A percentile compares a stretch with the other conserved stretches of the same genome.
These are phyloP conservation scores for Oenanthe melanoleuca DNA, from an alignment of 2,113 vertebrate species.

Conservation along the genomic window DNA sequence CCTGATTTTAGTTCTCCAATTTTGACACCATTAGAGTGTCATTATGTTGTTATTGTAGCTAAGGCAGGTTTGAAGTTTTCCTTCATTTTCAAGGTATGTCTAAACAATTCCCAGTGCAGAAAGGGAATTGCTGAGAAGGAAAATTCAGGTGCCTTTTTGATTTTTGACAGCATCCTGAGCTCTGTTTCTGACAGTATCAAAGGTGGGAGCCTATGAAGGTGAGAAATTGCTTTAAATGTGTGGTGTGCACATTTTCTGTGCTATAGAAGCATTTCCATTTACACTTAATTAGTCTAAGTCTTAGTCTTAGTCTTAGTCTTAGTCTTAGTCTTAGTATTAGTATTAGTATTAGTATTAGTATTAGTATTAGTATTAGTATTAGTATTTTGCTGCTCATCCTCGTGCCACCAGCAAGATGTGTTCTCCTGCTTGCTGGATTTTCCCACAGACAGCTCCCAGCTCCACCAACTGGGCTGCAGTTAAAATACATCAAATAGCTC, in stretches of 20 bases:
- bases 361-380: too few relatives aligned
- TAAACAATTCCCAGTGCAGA: neutral
- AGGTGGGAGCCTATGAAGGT: neutral
- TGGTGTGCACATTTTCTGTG: neutral
- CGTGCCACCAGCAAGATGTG: neutral
- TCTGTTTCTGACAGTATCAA: neutral
- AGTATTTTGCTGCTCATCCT: neutral
- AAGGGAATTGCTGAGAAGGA: neutral
- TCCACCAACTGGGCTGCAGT: neutral
- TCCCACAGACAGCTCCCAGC: neutral
- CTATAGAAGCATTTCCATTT: neutral
- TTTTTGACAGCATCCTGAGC: neutral
- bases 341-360: too few relatives aligned
- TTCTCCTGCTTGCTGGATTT: neutral
- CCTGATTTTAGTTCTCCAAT: neutral
- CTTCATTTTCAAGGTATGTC: neutral
- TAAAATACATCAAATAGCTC: neutral
- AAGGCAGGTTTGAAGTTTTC: neutral
- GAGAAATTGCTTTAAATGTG: neutral
- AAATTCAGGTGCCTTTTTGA: neutral
- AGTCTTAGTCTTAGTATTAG: too few relatives aligned
- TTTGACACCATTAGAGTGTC: neutral
- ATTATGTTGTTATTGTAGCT: neutral
- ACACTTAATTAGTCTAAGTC: neutral
- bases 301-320: too few relatives aligned